Conservation (phyloP, 2,797 vertebrate species). For the Merluccius polli region DNA sequence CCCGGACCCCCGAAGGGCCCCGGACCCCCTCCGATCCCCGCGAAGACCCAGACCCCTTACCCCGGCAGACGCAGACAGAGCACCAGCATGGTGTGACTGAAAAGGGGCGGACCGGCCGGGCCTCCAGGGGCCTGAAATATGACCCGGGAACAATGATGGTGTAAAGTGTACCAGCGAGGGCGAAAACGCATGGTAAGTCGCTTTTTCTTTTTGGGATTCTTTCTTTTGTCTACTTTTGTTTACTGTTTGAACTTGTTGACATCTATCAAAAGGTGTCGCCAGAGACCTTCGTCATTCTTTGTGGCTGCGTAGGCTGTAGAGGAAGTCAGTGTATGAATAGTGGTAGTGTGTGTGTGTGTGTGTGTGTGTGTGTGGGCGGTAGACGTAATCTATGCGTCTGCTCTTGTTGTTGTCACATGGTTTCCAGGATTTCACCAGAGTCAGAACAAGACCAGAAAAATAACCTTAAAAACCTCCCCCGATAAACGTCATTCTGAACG, state of each 20-base stretch:
- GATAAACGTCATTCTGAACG: background rate
- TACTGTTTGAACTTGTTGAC: background rate
- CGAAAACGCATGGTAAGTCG: constrained; percentile 65
- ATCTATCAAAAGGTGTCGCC: constrained; percentile 15
- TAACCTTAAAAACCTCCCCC: background rate
- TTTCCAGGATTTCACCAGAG: constrained; percentile 52
- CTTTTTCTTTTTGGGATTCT: constrained; percentile 6
- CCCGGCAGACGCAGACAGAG: constrained; percentile 62
- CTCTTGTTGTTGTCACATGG: constrained; percentile 69
- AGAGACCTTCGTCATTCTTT: constrained; percentile 61
- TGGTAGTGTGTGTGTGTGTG: constrained; percentile 48
- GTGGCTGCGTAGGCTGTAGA: constrained; percentile 50
- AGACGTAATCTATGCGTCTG: constrained; percentile 45
- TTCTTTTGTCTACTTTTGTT: background rate
- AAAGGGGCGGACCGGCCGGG: constrained; percentile 48
- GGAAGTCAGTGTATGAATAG: constrained; percentile 59
- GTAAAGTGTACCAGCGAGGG: constrained; percentile 57
- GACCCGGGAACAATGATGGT: constrained; percentile 57
- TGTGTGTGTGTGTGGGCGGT: constrained; percentile 47
- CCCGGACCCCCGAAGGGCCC: constrained; percentile 41
- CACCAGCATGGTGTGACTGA: constrained; percentile 71
- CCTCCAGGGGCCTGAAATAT: constrained; percentile 59
- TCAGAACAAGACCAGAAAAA: constrained; percentile 20
- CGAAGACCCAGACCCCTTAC: constrained; percentile 52
- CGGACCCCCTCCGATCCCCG: constrained; percentile 37